phyloP scores from a whole-genome alignment of 2,797 vertebrate genomes.

The Catostomus latipinnis region DNA sequence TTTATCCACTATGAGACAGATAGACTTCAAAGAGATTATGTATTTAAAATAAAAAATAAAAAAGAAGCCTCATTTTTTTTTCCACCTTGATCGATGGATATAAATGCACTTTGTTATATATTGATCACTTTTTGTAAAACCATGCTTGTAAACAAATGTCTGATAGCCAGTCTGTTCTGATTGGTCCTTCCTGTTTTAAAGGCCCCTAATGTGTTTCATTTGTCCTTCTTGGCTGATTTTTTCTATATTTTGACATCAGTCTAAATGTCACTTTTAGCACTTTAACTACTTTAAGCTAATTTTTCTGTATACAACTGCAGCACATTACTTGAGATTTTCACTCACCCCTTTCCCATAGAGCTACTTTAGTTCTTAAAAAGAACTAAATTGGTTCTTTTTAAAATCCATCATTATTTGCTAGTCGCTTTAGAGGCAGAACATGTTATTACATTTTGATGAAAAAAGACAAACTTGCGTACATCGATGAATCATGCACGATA shows the following conservation, averaged over 20 bases:
- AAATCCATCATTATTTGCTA: too few species aligned
- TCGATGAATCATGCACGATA: conserved; percentile 5
- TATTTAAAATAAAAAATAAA: too few species aligned
- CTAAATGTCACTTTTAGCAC: too few species aligned
- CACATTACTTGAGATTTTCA: background rate
- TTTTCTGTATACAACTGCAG: background rate
- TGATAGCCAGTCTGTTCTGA: too few species aligned
- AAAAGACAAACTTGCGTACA: background rate
- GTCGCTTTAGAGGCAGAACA: background rate
- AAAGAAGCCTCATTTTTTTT: too few species aligned
- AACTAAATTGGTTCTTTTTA: too few species aligned
- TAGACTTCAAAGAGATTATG: too few species aligned
- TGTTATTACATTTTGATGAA: background rate
- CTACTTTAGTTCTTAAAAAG: background rate
- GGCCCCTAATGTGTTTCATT: too few species aligned
- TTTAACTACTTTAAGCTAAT: too few species aligned
- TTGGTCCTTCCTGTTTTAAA: too few species aligned
- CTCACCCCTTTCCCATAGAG: background rate
- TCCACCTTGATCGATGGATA: background rate
- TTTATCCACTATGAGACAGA: background rate
- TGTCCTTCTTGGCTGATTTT: too few species aligned
- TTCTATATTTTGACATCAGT: too few species aligned
- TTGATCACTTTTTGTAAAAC: background rate
- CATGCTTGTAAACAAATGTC: background rate
- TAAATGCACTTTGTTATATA: background rate